These are phyloP conservation scores for Ephialtes manifestator DNA, from an alignment of 2,888 invertebrate species.

Conservation along the genomic window DNA sequence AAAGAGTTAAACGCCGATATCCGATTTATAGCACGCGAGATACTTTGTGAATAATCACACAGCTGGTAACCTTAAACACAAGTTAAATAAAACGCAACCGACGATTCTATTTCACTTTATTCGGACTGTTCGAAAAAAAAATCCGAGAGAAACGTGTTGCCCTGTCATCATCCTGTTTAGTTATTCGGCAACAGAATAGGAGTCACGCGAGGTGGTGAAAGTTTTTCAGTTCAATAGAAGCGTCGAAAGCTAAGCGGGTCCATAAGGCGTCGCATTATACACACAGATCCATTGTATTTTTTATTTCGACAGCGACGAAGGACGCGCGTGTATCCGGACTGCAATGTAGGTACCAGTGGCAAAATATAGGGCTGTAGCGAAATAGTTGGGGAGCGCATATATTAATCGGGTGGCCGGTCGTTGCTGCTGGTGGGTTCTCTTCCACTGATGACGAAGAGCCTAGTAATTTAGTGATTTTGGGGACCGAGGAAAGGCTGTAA, in stretches of 20 bases:
- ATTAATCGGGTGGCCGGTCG: constrained; percentile 76
- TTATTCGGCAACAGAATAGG: neutral
- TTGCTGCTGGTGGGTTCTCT: constrained; percentile 68
- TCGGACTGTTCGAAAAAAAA: neutral
- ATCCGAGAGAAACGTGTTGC: constrained; percentile 4
- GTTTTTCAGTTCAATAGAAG: constrained; percentile 5
- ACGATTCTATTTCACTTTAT: constrained; percentile 11
- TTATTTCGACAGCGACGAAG: constrained; percentile 49
- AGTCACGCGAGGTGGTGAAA: constrained; percentile 38
- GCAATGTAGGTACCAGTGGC: neutral
- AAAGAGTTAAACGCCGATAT: neutral
- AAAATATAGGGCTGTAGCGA: constrained; percentile 6
- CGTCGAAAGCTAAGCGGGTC: constrained; percentile 31
- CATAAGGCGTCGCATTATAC: constrained; percentile 62
- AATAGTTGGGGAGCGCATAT: constrained; percentile 17
- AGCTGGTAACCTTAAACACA: neutral
- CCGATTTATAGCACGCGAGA: neutral
- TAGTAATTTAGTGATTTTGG: constrained; percentile 74
- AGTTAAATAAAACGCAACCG: neutral
- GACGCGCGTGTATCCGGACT: constrained; percentile 39
- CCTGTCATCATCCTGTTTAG: constrained; percentile 34
- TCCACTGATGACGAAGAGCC: constrained; percentile 71
- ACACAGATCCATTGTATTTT: constrained; percentile 45
- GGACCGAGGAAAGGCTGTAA: constrained; percentile 54
- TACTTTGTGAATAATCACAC: neutral